Base-by-base conservation (phyloP, 2,797 vertebrate genomes). In the Gobio occitaniae region DNA sequence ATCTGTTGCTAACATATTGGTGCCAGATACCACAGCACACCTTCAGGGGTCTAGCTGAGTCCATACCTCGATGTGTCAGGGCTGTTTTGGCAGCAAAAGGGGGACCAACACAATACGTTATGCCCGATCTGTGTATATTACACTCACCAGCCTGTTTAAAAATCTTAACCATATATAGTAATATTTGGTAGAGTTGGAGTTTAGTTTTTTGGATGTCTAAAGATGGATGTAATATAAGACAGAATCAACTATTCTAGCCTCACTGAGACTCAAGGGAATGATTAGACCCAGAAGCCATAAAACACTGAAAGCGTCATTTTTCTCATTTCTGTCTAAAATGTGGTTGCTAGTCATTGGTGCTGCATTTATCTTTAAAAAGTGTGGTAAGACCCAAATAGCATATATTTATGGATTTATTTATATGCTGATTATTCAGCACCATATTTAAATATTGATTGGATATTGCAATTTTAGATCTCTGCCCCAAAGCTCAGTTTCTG, bases 271-370 rank as follows among this genome's bases (percentile, higher is more conserved):
- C 44, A 52, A 12, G 29, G 81, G 47, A 66, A 76, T 36, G 47
- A 54, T 83, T 76, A 76, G 41, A 63, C 29, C 70, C 44, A n/a
- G 41, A 83, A 15, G 29, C 56, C 19, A 83, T 82, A 63, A 82
- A 82, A 72, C 52, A 59, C 16, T 17, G 13, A 15, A 36, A 70
- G 50, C 17, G 16, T 32, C 3, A 36, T 48, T 71, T 82, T 71
- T 61, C 69, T 72, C 9, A 48, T 82, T 82, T 72, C 68, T 59
- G n/a, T 61, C 38, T 32, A 59, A 48, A 72, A 56, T 59, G 17
- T 48, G 52, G 16, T 47, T 71, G 21, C 4, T 72, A 25, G 25
- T 6, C 38, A 63, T 3, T 21, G 54, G n/a, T 47, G 8, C 12
- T 48, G 12, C 29, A 83, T 65, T 71, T 71, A 19, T 56, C 66